These are phyloP conservation scores for Homarus americanus DNA, from an alignment of 1,140 invertebrate species.

Conservation along the genomic window DNA sequence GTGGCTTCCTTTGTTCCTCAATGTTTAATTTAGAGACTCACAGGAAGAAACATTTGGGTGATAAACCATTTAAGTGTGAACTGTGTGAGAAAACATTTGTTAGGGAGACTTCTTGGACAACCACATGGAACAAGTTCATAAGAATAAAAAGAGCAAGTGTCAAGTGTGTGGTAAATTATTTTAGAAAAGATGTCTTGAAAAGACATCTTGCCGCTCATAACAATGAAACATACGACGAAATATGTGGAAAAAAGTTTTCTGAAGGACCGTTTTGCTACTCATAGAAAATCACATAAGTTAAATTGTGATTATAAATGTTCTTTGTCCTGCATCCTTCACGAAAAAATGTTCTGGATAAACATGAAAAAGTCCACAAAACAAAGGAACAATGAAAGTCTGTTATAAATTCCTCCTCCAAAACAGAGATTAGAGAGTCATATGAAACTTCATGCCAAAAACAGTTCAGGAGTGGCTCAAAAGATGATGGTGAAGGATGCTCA, in stretches of 20 bases:
- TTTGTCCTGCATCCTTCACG: slow-evolving; percentile 68
- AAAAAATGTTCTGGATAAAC: slow-evolving; percentile 66
- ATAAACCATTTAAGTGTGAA: slow-evolving; percentile 71
- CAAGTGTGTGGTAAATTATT: slow-evolving; percentile 71
- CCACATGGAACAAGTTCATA: slow-evolving; percentile 70
- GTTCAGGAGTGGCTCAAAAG: slow-evolving; percentile 28
- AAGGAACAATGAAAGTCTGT: slow-evolving; percentile 73
- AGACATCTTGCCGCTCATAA: slow-evolving; percentile 68
- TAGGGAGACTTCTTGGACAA: slow-evolving; percentile 64
- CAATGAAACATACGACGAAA: slow-evolving; percentile 66
- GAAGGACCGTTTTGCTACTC: slow-evolving; percentile 59
- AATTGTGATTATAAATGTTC: slow-evolving; percentile 64
- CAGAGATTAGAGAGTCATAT: slow-evolving; percentile 54
- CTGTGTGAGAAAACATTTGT: slow-evolving; percentile 70
- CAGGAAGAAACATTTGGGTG: slow-evolving; percentile 57
- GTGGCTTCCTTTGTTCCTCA: slow-evolving; percentile 65
- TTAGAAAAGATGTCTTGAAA: slow-evolving; percentile 70
- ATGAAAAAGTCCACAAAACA: slow-evolving; percentile 68
- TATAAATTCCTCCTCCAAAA: slow-evolving; percentile 67
- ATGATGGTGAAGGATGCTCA: slow-evolving; percentile 24
- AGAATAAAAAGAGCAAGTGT: slow-evolving; percentile 72
- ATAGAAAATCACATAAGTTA: slow-evolving; percentile 59
- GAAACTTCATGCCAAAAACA: slow-evolving; percentile 54
- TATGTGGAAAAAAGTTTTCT: slow-evolving; percentile 65
- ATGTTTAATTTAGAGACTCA: slow-evolving; percentile 71